Conservation (phyloP, 2,888 invertebrate species). For the Dicyrtomina minuta region DNA sequence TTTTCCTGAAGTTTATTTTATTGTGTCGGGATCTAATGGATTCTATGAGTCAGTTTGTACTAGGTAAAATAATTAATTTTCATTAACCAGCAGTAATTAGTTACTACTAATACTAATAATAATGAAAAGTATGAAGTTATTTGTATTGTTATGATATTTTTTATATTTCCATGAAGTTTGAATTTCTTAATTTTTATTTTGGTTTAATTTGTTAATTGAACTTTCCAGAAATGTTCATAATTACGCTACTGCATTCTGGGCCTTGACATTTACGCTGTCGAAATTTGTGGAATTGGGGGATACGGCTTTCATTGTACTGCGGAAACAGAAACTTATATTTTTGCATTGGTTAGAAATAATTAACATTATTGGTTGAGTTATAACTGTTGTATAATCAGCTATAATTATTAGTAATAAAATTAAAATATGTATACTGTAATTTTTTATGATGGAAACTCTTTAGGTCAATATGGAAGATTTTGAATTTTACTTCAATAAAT, state of each 20-base stretch:
- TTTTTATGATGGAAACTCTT: neutral
- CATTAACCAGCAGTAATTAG: neutral
- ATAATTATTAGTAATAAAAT: too few relatives aligned
- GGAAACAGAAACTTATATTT: constrained; percentile 34
- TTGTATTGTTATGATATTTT: neutral
- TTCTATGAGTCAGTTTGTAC: constrained; percentile 61
- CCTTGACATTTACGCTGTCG: constrained; percentile 30
- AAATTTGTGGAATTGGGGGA: constrained; percentile 33
- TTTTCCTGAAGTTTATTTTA: constrained; percentile 60
- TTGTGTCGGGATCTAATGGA: constrained; percentile 59
- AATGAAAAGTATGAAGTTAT: too few relatives aligned
- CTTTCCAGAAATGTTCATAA: constrained; percentile 28
- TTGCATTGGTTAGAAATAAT: constrained; percentile 29
- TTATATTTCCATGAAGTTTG: too few relatives aligned
- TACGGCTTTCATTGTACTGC: constrained; percentile 29
- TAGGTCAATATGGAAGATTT: neutral
- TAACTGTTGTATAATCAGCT: too few relatives aligned
- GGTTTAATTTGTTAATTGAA: neutral
- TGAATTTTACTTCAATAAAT: neutral
- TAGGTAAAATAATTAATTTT: constrained; percentile 33
- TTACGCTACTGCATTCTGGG: constrained; percentile 35
- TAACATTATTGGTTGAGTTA: neutral
- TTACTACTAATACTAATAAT: too few relatives aligned
- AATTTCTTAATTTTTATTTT: neutral
- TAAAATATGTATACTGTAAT: too few relatives aligned